Percentiles rank a stretch among this genome's conserved stretches.
phyloP scores from a whole-genome alignment of 2,888 invertebrate species.

The Hypomecis atomaria region DNA sequence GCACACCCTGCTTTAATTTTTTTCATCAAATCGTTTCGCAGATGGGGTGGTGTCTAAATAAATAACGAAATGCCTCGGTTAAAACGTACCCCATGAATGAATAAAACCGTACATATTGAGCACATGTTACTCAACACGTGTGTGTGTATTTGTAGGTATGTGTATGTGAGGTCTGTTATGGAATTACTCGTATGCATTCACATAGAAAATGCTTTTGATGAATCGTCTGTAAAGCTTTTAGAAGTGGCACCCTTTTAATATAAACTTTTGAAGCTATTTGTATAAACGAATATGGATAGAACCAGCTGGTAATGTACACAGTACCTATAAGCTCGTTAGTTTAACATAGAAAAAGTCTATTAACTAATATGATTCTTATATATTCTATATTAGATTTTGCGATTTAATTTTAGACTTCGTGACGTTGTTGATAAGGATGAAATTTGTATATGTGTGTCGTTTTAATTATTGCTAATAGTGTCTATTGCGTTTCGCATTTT shows the following conservation, averaged over 20 bases:
- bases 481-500: too few relatives aligned
- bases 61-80: conserved; percentile 40
- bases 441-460: too few relatives aligned
- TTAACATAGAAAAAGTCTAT: too few relatives aligned
- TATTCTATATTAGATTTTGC: too few relatives aligned
- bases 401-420: too few relatives aligned
- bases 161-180: conserved; percentile 25
- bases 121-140: conserved; percentile 32
- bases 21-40: conserved; percentile 27
- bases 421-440: too few relatives aligned
- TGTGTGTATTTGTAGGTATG: conserved; percentile 3
- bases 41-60: conserved; percentile 37
- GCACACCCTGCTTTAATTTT: background rate
- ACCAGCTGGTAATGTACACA: background rate
- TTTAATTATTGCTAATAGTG: too few relatives aligned
- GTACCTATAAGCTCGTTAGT: too few relatives aligned
- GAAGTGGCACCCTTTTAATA: conserved; percentile 34
- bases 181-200: conserved; percentile 40
- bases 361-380: too few relatives aligned
- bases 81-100: conserved; percentile 39
- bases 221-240: conserved; percentile 36
- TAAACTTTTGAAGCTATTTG: conserved; percentile 32
- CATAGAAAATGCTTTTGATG: conserved; percentile 43
- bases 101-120: conserved; percentile 38
- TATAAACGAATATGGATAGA: conserved; percentile 7